Evolutionary conservation across 2,113 vertebrate genomes (phyloP).

Genomic region (Patagioenas fasciata): DNA sequence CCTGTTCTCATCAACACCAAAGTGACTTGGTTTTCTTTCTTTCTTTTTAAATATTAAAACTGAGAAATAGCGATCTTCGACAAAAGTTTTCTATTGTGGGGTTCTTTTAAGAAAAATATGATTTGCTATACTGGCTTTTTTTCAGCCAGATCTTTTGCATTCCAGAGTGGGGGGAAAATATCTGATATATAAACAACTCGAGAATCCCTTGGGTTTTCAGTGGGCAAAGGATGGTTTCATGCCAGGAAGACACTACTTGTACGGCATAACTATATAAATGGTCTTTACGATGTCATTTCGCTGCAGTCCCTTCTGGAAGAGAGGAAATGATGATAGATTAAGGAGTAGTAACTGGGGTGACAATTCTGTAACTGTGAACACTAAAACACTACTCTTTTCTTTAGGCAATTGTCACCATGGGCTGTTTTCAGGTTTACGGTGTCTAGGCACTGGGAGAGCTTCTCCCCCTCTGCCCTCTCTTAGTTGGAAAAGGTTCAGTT

Average conservation of each 20-base stretch:
- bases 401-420: neutral
- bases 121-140: neutral
- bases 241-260: neutral
- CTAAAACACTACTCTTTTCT: neutral
- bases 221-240: neutral
- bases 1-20: conserved; percentile 3
- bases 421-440: neutral
- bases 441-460: neutral
- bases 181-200: neutral
- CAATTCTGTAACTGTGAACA: neutral
- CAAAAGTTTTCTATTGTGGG: neutral
- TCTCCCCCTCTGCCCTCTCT: neutral
- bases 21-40: neutral
- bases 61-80: neutral
- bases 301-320: neutral
- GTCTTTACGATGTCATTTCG: neutral
- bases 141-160: conserved; percentile 2
- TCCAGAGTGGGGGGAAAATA: neutral
- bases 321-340: neutral
- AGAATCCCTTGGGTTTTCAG: neutral
- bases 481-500: neutral
- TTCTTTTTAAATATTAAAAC: neutral
- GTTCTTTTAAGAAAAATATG: neutral
- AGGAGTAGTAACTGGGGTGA: neutral
- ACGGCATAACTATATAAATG: neutral